Evolutionary conservation across 2,113 vertebrate species (phyloP), one percentile per base, ranked within the genome.

Genomic region (Myotis brandtii): DNA sequence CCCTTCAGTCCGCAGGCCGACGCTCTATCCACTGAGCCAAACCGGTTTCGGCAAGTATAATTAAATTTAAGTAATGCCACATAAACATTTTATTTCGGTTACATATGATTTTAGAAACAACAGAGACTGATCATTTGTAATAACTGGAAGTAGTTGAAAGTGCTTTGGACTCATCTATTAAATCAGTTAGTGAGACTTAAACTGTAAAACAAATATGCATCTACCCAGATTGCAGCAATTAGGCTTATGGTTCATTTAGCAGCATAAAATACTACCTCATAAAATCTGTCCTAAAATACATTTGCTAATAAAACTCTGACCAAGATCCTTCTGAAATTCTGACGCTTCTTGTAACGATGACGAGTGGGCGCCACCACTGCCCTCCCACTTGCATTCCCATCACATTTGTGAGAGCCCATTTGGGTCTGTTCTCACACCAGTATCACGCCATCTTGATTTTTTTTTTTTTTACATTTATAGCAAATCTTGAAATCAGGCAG

Each of bases 121-220:
- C 52, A 91, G 73, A 90, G n/a, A 88, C 0, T 48, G 56, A 82
- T 91, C 37, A 81, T 32, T n/a, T 77, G 7, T 95, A 96, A 97
- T 94, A 95, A 34, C 94, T 23, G 89, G 16, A 89, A 92, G 85
- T 93, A 91, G 9, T 46, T 13, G 6, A 95, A 69, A 97, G 54
- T 96, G 97, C 94, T 97, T 75, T 93, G 90, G 46, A 96, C 82
- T 93, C 76, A 52, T 34, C 86, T 83, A 97, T 96, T 97, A 98
- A 97, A 97, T 82, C 93, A 87, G 94, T 97, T 92, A 98, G 93
- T 95, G 96, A 97, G 93, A 96, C 97, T 96, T 96, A 96, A 94
- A 97, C 67, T 97, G n/a, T 72, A 87, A 96, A 97, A 97, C 97
- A 97, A 87, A 97, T 40, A 94, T 23, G 27, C 23, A 67, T 62